phyloP scores from a whole-genome alignment of 2,888 invertebrate species.

The Phalera bucephala region DNA sequence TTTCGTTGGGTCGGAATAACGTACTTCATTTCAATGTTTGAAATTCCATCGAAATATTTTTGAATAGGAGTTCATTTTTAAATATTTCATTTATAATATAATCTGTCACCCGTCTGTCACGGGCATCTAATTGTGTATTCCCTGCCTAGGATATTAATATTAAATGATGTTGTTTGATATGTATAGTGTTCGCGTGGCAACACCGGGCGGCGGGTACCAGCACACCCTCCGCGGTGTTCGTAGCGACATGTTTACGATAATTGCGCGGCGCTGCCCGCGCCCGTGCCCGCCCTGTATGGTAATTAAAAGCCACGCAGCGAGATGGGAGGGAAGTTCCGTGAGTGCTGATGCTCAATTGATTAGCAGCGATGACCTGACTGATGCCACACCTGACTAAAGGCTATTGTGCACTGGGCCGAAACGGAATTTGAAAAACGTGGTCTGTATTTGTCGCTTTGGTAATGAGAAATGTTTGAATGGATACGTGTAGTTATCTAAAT shows the following conservation, averaged over 20 bases:
- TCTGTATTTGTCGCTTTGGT: too few species aligned
- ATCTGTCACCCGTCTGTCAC: too few species aligned
- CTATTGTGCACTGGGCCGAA: too few species aligned
- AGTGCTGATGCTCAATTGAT: neutral
- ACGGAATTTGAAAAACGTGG: too few species aligned
- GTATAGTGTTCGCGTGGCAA: neutral
- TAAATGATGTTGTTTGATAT: neutral
- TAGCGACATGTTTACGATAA: slow-evolving; percentile 22
- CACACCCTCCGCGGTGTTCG: neutral
- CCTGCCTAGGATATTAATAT: neutral
- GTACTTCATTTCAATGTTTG: too few species aligned
- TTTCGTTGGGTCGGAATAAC: too few species aligned
- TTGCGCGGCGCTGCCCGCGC: slow-evolving; percentile 5
- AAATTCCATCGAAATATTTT: too few species aligned
- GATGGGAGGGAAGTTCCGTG: neutral
- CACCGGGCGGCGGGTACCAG: neutral
- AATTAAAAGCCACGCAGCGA: neutral
- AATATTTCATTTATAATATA: too few species aligned
- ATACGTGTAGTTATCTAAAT: too few species aligned
- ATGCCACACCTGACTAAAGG: too few species aligned
- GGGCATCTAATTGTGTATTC: neutral
- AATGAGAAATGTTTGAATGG: too few species aligned
- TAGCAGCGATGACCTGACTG: neutral
- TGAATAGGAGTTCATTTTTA: too few species aligned
- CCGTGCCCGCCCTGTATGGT: slow-evolving; percentile 23